Evolutionary conservation across 2,113 vertebrate species (phyloP).

Genomic region (Tragelaphus imberbis): DNA sequence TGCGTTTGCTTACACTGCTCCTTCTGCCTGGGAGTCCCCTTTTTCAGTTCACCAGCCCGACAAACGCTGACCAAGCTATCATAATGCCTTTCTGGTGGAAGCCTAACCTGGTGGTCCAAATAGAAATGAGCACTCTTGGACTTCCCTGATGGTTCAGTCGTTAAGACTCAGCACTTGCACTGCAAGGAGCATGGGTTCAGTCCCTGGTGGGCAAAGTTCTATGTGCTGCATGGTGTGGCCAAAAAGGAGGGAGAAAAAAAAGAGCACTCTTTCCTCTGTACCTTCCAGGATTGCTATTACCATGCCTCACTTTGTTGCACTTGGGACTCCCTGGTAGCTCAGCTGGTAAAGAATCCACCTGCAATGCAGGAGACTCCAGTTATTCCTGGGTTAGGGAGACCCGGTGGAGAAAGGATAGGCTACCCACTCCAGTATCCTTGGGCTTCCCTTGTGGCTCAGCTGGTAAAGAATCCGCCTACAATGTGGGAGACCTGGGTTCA

Average conservation of each 20-base stretch:
- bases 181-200: background rate
- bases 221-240: background rate
- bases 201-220: background rate
- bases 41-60: background rate
- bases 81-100: background rate
- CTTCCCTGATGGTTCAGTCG: background rate
- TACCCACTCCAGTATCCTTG: background rate
- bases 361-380: background rate
- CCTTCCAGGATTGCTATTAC: background rate
- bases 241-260: background rate
- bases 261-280: background rate
- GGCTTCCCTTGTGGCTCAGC: background rate
- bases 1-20: background rate
- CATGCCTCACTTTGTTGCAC: background rate
- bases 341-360: background rate
- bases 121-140: background rate
- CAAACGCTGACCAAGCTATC: background rate
- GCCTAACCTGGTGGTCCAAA: background rate
- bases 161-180: background rate
- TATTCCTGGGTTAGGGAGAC: background rate
- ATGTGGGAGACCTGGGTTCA: background rate
- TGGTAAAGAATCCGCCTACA: background rate
- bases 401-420: background rate
- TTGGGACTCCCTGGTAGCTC: background rate
- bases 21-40: background rate